These are phyloP conservation scores for Drosophila kanapiae DNA, from an alignment of 1,140 invertebrate genomes.

Conservation along the genomic window DNA sequence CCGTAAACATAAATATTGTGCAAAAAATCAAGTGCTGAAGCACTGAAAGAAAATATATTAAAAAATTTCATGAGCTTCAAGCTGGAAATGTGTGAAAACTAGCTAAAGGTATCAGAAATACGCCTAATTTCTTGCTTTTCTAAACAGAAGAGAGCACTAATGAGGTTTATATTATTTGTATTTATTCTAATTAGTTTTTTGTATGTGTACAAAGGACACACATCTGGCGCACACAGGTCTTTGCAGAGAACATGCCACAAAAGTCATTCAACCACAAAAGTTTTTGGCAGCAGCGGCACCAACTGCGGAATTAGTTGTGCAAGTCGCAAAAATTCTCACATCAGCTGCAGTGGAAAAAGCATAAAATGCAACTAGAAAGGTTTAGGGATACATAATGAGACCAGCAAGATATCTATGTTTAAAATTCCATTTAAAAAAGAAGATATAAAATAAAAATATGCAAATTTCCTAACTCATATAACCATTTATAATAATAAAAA, in stretches of 20 bases:
- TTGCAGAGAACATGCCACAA: slow-evolving; percentile 57
- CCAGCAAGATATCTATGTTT: slow-evolving; percentile 6
- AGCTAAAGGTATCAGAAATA: no score
- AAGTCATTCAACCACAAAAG: slow-evolving; percentile 73
- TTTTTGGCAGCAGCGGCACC: slow-evolving; percentile 51
- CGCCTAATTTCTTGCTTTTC: no score
- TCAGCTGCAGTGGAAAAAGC: slow-evolving; percentile 36
- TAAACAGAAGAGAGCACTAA: background rate
- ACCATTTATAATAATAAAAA: background rate
- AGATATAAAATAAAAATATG: no score
- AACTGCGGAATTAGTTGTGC: slow-evolving; percentile 60
- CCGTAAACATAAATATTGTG: slow-evolving; percentile 75
- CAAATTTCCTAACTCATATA: no score
- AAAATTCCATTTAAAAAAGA: no score
- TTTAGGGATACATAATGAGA: background rate
- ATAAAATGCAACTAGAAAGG: slow-evolving; percentile 14
- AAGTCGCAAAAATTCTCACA: slow-evolving; percentile 43
- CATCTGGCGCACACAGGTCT: slow-evolving; percentile 1
- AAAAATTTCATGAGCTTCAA: background rate
- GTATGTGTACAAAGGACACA: background rate
- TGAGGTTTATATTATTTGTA: background rate
- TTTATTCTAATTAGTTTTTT: background rate
- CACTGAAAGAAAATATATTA: slow-evolving; percentile 7
- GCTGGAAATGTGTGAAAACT: no score
- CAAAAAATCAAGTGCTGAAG: slow-evolving; percentile 47